Evolutionary conservation across 1,140 invertebrate genomes (phyloP), one percentile per base, ranked within the genome.

Genomic region (Ostrea edulis): DNA sequence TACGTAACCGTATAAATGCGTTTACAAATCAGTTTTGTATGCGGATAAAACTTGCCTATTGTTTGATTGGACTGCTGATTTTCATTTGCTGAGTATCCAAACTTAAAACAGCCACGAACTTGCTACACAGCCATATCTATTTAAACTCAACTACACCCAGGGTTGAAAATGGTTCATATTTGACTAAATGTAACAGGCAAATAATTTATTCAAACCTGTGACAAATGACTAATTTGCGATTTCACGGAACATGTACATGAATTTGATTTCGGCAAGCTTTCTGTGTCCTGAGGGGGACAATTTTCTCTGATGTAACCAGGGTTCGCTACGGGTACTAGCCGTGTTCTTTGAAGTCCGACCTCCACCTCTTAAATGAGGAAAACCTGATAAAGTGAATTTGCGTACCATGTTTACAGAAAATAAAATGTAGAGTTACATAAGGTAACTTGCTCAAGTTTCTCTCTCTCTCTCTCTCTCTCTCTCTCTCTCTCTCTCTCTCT

Each of bases 211-310:
- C 68, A 25, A 29, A 35, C 68, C 29, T 35, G 68, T 77, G 25
- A 77, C 22, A 77, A 77, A 77, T 77, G 68, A 77, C 68, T 77
- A 77, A 77, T 77, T 77, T 29, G 25, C 68, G 68, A 77, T 77
- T 77, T 77, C 68, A 77, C 68, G 68, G 68, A 35, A 77, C 68
- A 77, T 77, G 68, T 77, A 29, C 68, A 11, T 77, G 68, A 77
- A 77, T 77, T 77, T 77, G 22, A 77, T 77, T 77, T 77, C 22
- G 29, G 12, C 68, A 9, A 77, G 68, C 14, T 77, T 25, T 77
- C 12, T 35, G 29, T 77, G 25, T 77, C 68, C 68, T 77, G 25
- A 35, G 68, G 68, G 68, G 68, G 29, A 25, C 2, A 12, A 77
- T 77, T 77, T 35, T 77, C 68, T 77, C 25, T 77, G 68, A 77